A percentile compares a stretch with the other conserved stretches of the same genome.
These are phyloP conservation scores for Eospalax fontanierii DNA, from an alignment of 2,797 vertebrate genomes.

Conservation along the genomic window DNA sequence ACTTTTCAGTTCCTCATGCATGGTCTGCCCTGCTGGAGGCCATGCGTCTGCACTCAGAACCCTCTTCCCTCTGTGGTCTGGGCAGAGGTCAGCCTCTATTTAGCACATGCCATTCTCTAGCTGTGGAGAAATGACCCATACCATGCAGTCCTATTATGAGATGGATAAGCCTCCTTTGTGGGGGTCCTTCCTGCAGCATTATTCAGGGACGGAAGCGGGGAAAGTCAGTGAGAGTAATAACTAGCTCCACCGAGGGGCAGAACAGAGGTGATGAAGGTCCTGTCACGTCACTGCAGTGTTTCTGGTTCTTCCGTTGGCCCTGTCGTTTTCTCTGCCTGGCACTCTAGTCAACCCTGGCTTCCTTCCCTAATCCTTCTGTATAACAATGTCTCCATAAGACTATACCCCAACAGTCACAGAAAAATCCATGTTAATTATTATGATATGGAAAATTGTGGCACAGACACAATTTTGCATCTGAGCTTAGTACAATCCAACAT, in stretches of 20 bases:
- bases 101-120: neutral
- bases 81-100: neutral
- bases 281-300: neutral
- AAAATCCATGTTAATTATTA: neutral
- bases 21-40: no score
- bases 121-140: neutral
- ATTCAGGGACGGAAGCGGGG: no score
- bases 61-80: no score
- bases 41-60: neutral
- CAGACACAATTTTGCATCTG: neutral
- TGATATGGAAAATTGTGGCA: neutral
- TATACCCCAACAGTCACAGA: neutral
- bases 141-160: neutral
- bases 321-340: neutral
- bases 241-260: neutral
- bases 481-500: neutral
- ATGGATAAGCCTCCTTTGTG: neutral
- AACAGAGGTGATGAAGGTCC: neutral
- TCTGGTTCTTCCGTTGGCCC: neutral
- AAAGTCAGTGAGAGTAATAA: neutral
- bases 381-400: neutral
- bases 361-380: neutral
- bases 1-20: neutral
- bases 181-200: neutral
- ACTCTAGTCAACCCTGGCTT: neutral